Conservation (phyloP, 2,113 vertebrate genomes). For the Grus americana region DNA sequence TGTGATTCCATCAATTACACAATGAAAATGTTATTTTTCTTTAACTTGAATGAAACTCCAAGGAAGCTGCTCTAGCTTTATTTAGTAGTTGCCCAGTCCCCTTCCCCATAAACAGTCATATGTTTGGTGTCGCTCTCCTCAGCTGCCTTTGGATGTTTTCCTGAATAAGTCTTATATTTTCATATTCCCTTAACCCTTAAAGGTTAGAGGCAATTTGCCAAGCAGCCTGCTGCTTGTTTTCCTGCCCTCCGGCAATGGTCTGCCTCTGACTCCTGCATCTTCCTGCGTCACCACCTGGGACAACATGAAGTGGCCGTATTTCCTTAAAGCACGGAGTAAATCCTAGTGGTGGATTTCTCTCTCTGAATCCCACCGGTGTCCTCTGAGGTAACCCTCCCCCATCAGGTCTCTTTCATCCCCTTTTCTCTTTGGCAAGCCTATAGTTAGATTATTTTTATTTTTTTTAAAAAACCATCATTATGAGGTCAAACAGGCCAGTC, state of each 20-base stretch:
- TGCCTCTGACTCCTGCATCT: neutral
- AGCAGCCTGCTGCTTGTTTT: neutral
- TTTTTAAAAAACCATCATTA: neutral
- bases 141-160: neutral
- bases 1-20: neutral
- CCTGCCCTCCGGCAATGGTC: neutral
- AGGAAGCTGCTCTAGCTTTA: neutral
- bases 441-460: neutral
- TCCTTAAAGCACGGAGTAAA: neutral
- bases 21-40: neutral
- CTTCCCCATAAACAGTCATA: neutral
- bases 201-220: neutral
- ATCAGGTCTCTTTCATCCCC: neutral
- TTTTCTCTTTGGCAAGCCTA: neutral
- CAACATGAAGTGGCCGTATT: neutral
- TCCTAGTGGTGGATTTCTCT: neutral
- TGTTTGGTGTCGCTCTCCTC: neutral
- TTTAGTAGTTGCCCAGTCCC: neutral
- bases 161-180: neutral
- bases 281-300: neutral
- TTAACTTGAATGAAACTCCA: neutral
- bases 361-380: neutral
- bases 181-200: slow-evolving; percentile 4
- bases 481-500: neutral
- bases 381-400: neutral